These are phyloP conservation scores for Stegodyphus mimosarum DNA, from an alignment of 1,140 invertebrate species.

Conservation along the genomic window DNA sequence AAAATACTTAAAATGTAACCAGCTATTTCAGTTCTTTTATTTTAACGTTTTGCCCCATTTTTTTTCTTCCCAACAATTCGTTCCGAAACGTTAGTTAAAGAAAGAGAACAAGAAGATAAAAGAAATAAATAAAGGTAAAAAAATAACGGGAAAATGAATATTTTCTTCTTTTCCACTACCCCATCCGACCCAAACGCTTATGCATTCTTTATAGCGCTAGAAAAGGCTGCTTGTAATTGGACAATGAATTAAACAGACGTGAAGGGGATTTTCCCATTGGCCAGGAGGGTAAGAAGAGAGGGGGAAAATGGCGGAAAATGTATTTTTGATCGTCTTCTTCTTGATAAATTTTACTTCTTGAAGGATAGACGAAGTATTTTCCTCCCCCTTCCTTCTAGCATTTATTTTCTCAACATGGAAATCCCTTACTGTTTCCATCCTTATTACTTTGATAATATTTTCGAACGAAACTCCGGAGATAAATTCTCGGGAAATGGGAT, in stretches of 20 bases:
- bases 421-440: too few relatives aligned
- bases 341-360: constrained; percentile 33
- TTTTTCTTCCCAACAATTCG: neutral
- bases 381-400: too few relatives aligned
- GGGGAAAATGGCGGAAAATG: constrained; percentile 21
- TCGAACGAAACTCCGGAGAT: neutral
- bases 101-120: constrained; percentile 1
- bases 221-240: constrained; percentile 40
- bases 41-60: neutral
- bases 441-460: constrained; percentile 20
- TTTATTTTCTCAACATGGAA: too few relatives aligned
- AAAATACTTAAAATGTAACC: constrained; percentile 4
- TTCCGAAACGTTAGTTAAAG: constrained; percentile 10
- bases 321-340: constrained; percentile 22
- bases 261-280: constrained; percentile 22
- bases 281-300: constrained; percentile 7
- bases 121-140: neutral
- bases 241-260: constrained; percentile 47
- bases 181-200: neutral
- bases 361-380: neutral
- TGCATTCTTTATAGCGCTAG: constrained; percentile 45
- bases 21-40: neutral
- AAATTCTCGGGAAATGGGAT: neutral
- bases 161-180: too few relatives aligned
- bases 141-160: neutral